A percentile compares a stretch with the other conserved stretches of the same genome.
Evolutionary conservation across 2,888 invertebrate species (phyloP).

Genomic region (Callimorpha dominula): DNA sequence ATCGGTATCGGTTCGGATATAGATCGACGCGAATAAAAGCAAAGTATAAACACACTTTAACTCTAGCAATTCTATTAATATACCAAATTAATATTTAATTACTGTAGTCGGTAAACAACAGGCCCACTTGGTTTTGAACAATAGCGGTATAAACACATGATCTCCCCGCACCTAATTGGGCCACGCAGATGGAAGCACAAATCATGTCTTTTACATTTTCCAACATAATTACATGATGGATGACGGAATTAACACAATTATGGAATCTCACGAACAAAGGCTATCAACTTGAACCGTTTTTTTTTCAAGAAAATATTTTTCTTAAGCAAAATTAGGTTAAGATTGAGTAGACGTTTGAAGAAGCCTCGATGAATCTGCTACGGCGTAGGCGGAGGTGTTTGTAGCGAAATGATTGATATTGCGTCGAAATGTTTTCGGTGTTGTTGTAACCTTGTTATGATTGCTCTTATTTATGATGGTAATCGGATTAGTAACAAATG

Average conservation of each 20-base stretch:
- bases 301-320: slow-evolving; percentile 44
- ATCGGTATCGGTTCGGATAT: neutral
- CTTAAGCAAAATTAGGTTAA: slow-evolving; percentile 34
- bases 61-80: slow-evolving; percentile 6
- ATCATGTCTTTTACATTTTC: slow-evolving; percentile 31
- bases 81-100: slow-evolving; percentile 40
- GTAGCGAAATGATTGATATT: slow-evolving; percentile 25
- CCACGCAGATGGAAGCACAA: slow-evolving; percentile 36
- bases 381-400: slow-evolving; percentile 14
- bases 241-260: slow-evolving; percentile 66
- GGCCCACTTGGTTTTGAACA: slow-evolving; percentile 30
- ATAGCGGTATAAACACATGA: slow-evolving; percentile 32
- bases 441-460: neutral
- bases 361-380: slow-evolving; percentile 31
- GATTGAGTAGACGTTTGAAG: slow-evolving; percentile 17
- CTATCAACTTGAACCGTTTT: slow-evolving; percentile 51
- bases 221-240: slow-evolving; percentile 65
- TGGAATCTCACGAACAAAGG: slow-evolving; percentile 50
- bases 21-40: neutral
- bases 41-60: neutral
- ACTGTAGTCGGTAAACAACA: slow-evolving; percentile 32
- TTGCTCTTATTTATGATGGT: too few relatives aligned
- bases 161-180: slow-evolving; percentile 30
- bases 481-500: too few relatives aligned
- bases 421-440: neutral